Base-by-base conservation (phyloP, 1,140 invertebrate genomes). In the Drosophila santomea region DNA sequence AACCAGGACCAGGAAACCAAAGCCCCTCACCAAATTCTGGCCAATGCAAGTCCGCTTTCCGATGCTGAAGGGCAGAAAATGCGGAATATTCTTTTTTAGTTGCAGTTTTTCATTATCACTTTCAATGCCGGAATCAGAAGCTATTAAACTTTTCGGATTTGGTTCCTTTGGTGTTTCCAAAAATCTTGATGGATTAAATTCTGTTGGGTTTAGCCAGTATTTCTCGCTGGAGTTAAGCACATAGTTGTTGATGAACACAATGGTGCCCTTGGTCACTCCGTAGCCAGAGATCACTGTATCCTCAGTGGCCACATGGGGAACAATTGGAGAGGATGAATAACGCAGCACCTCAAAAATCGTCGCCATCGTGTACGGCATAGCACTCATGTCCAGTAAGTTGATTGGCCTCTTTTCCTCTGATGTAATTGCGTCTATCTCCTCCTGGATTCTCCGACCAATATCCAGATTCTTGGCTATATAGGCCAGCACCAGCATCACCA, bases 171-270 rank as follows among this genome's bases (percentile, higher is more conserved):
- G 6, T 36, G 62, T 41, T 28, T 86, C 83, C 23, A 88, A 14
- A 45, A 97, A 98, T 82, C 97, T 89, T 83, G 95, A 93, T 6
- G 96, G 95, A 84, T 95, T 93, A 93, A 98, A 97, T 91, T 95
- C 92, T 63, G 94, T 74, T 8, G 97, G 95, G 54, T 95, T 93
- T 15, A 94, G 92, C 97, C 97, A 98, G 25, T 96, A 94, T 39
- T 96, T 93, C 0, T 94, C 91, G 15, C 95, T 96, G 82, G 95
- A 96, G 83, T 98, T 97, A 5, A 98, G 90, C 45, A 97, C 95
- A 91, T 97, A 97, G 72, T 97, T 98, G 84, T 98, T 98, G 32
- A 98, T 94, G 79, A 98, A 97, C 0, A 98, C 94, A 32, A 98
- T 94, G 0, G 97, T 97, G 25, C 96, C 96, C 82, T 96, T 96